phyloP scores from a whole-genome alignment of 2,888 invertebrate genomes.

The Drosophila lacicola region DNA sequence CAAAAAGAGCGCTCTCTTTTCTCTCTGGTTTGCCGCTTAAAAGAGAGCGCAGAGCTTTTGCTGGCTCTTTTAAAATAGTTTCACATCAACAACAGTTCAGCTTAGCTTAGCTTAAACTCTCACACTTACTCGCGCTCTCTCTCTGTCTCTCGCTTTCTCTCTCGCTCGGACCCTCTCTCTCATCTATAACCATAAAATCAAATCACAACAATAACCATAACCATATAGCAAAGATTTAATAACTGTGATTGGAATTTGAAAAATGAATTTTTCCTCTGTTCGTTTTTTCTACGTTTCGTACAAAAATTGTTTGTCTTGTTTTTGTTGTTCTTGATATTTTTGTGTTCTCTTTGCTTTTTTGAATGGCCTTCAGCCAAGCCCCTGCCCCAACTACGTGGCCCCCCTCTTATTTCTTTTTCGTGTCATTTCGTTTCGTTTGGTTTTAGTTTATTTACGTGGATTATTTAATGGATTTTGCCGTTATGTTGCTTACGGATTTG shows the following conservation, averaged over 20 bases:
- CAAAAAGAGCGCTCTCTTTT: slow-evolving; percentile 32
- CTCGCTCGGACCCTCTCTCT: not conserved
- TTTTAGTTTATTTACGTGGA: slow-evolving; percentile 73
- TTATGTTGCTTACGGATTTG: slow-evolving; percentile 48
- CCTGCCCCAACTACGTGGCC: not conserved
- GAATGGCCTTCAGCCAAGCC: slow-evolving; percentile 18
- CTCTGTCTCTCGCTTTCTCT: not conserved
- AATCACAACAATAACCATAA: slow-evolving; percentile 79
- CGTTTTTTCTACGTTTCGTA: slow-evolving; percentile 26
- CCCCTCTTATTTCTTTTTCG: slow-evolving; percentile 37
- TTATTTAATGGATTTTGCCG: slow-evolving; percentile 73
- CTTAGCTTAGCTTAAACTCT: slow-evolving; percentile 1
- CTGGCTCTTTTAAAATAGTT: slow-evolving; percentile 6
- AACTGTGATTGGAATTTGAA: slow-evolving; percentile 79
- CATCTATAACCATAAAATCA: slow-evolving; percentile 79
- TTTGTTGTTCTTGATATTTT: slow-evolving; percentile 14
- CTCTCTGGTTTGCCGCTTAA: slow-evolving; percentile 26
- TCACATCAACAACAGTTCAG: slow-evolving; percentile 5
- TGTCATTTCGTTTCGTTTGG: slow-evolving; percentile 54
- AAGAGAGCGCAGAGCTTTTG: slow-evolving; percentile 44
- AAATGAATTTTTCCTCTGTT: slow-evolving; percentile 68
- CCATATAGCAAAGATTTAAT: slow-evolving; percentile 79
- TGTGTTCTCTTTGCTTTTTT: slow-evolving; percentile 1
- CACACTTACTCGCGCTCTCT: not conserved
- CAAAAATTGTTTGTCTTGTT: slow-evolving; percentile 47